phyloP scores from a whole-genome alignment of 2,888 invertebrate genomes.

The Arge pagana region DNA sequence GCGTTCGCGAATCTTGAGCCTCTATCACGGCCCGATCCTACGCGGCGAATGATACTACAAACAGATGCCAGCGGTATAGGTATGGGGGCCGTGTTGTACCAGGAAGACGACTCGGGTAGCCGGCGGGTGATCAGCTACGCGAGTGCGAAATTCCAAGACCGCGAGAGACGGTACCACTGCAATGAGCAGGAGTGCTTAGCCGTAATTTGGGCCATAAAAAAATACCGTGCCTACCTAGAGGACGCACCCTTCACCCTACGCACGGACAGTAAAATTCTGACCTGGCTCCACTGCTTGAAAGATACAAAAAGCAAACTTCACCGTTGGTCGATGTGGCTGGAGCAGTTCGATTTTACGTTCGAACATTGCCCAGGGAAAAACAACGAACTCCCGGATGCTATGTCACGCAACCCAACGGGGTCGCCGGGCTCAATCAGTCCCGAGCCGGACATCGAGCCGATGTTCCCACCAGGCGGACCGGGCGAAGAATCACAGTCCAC shows the following conservation, averaged over 20 bases:
- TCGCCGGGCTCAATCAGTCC: no score
- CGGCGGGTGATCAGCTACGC: conserved; percentile 30
- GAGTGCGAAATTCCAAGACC: conserved; percentile 20
- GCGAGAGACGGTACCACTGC: conserved; percentile 27
- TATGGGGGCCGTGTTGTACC: conserved; percentile 24
- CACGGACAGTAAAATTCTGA: no score
- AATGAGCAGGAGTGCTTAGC: conserved; percentile 37
- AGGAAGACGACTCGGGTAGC: conserved; percentile 5
- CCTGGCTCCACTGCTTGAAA: no score
- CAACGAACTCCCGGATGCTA: no score
- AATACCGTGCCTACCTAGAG: conserved; percentile 36
- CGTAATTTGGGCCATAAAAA: conserved; percentile 31
- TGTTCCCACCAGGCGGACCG: no score
- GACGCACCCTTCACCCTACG: conserved; percentile 34
- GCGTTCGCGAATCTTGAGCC: background rate
- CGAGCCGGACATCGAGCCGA: no score
- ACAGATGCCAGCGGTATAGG: conserved; percentile 32
- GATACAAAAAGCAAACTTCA: no score
- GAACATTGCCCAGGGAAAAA: no score
- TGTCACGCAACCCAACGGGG: no score
- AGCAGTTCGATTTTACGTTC: no score
- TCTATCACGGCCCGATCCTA: conserved; percentile 30
- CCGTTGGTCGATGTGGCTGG: no score
- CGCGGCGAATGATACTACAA: conserved; percentile 25
- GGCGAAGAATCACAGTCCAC: no score